Evolutionary conservation across 2,888 invertebrate species (phyloP), one percentile per base, ranked within the genome.

Genomic region (Lasioglossum leucozonium): DNA sequence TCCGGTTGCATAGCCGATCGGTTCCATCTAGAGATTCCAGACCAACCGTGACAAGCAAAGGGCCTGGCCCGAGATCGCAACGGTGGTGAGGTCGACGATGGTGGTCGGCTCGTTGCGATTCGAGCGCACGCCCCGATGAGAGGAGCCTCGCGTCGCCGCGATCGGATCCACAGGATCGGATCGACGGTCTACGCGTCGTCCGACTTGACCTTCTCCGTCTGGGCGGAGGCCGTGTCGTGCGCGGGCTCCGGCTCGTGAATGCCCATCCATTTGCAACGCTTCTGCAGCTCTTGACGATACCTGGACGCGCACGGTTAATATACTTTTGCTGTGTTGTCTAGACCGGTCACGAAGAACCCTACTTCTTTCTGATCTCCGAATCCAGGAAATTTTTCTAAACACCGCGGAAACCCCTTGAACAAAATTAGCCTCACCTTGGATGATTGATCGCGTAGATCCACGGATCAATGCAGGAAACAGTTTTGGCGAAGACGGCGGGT

Each of bases 371-470:
- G 22, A n/a, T 10, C 3, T 51, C 51, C 22, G 22, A 51, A 22
- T 51, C 42, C 42, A 42, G 11, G 42, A 42, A n/a, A 42, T 10
- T 0, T 42, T 42, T 42, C 11, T 42, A 11, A 42, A 42, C 11
- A 42, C 42, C 11, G 11, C 11, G n/a, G n/a, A n/a, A 2, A 42
- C 10, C 42, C 42, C 1, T 11, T 10, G 22, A 10, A 51, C 51
- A 10, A 8, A 18, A 3, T 40, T 18, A 13, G 18, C 34, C 87
- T 30, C 94, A 97, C 97, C 98, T 97, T 8, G 98, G 98, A 96
- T 99, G 99, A 93, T 98, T 98, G 90, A 98, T 98, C 6, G 98
- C 98, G 92, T 98, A 98, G 2, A 98, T 97, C 96, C 98, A 98
- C 0, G 99, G 99, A 95, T 99, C 98, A 93, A 98, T 96, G 95